phyloP scores from a whole-genome alignment of 2,888 invertebrate species.

The Luperina testacea region DNA sequence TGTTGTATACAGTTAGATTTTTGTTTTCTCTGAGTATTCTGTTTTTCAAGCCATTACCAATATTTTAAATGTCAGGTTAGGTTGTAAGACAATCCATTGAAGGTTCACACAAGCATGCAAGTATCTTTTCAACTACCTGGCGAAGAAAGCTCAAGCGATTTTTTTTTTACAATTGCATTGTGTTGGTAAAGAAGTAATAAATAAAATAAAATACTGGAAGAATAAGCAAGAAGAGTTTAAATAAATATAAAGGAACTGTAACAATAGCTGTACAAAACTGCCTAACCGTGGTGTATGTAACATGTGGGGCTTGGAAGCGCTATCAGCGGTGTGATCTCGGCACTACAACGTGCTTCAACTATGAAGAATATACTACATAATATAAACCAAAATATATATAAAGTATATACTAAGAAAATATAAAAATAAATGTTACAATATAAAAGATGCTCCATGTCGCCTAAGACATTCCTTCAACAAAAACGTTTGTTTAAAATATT shows the following conservation, averaged over 20 bases:
- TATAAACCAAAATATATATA: constrained; percentile 63
- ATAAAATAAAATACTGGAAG: constrained; percentile 47
- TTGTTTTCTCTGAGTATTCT: constrained; percentile 33
- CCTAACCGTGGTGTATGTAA: constrained; percentile 60
- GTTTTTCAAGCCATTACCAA: constrained; percentile 52
- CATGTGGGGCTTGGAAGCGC: constrained; percentile 60
- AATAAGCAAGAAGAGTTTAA: constrained; percentile 52
- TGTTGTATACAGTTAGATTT: not conserved
- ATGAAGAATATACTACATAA: constrained; percentile 67
- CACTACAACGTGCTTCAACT: constrained; percentile 65
- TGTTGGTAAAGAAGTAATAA: constrained; percentile 40
- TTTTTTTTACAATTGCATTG: constrained; percentile 53
- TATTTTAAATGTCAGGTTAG: constrained; percentile 31
- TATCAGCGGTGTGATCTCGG: constrained; percentile 57
- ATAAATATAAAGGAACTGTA: constrained; percentile 64
- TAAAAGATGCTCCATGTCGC: constrained; percentile 82
- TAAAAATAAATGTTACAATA: constrained; percentile 70
- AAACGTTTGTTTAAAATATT: constrained; percentile 71
- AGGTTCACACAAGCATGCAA: constrained; percentile 63
- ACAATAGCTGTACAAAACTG: constrained; percentile 57
- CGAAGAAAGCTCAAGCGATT: constrained; percentile 73
- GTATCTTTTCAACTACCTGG: constrained; percentile 48
- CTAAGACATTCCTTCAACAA: constrained; percentile 85
- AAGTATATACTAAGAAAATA: constrained; percentile 65
- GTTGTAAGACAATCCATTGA: constrained; percentile 35